Percentiles rank a stretch among this genome's conserved stretches.
Conservation (phyloP, 2,888 invertebrate species). For the Eledona agricola region DNA sequence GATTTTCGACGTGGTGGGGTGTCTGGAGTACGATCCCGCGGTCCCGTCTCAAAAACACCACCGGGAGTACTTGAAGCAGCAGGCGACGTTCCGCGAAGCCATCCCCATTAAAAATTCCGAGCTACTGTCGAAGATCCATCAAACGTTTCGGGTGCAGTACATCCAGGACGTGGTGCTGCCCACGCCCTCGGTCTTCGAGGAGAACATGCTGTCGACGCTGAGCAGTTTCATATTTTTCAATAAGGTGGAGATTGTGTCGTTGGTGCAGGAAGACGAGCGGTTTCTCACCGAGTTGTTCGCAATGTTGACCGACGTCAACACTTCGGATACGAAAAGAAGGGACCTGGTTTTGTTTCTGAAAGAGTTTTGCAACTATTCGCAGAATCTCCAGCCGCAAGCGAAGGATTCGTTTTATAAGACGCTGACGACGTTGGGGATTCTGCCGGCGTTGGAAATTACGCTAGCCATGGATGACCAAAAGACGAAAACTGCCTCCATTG, state of each 20-base stretch:
- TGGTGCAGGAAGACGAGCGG: slow-evolving; percentile 97
- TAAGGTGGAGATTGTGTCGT: slow-evolving; percentile 98
- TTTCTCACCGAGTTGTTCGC: slow-evolving; percentile 95
- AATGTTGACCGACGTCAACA: slow-evolving; percentile 88
- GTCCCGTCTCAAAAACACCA: slow-evolving; percentile 88
- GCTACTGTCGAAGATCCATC: slow-evolving; percentile 97
- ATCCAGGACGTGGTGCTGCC: slow-evolving; percentile 99
- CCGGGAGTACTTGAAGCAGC: slow-evolving; percentile 92
- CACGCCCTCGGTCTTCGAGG: slow-evolving; percentile 98
- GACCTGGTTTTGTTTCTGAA: slow-evolving; percentile 97
- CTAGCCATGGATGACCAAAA: slow-evolving; percentile 90
- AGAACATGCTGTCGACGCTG: slow-evolving; percentile 96
- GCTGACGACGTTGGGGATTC: slow-evolving; percentile 84
- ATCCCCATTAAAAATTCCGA: slow-evolving; percentile 96
- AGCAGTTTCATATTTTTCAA: slow-evolving; percentile 99
- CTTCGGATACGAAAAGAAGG: slow-evolving; percentile 83
- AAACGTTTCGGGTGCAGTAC: slow-evolving; percentile 99
- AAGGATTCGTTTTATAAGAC: slow-evolving; percentile 98
- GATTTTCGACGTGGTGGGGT: slow-evolving; percentile 97
- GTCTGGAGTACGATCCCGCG: slow-evolving; percentile 96
- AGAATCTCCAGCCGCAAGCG: slow-evolving; percentile 96
- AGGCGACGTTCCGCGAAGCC: slow-evolving; percentile 91
- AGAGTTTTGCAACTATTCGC: slow-evolving; percentile 99
- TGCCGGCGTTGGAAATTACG: slow-evolving; percentile 90
- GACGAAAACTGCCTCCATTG: slow-evolving; percentile 97